These are phyloP conservation scores for Diarsia dahlii DNA, from an alignment of 2,888 invertebrate species.

Conservation along the genomic window DNA sequence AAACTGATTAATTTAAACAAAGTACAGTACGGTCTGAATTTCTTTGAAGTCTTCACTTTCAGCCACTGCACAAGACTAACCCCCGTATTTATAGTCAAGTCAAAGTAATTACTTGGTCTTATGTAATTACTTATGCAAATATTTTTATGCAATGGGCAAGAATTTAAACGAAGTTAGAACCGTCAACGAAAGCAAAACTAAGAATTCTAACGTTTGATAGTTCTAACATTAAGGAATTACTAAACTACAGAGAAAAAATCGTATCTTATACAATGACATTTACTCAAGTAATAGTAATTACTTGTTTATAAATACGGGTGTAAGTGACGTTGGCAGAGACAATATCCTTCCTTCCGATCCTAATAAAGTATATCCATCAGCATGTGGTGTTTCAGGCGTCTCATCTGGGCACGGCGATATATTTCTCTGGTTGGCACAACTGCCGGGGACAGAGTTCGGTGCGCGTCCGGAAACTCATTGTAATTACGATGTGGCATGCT, in stretches of 20 bases:
- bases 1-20: neutral
- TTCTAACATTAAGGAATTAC: too few species aligned
- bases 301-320: too few species aligned
- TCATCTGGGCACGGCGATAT: conserved; percentile 74
- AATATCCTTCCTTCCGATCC: conserved; percentile 5
- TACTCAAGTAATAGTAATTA: too few species aligned
- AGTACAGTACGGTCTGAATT: neutral
- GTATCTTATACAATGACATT: too few species aligned
- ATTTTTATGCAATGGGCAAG: too few species aligned
- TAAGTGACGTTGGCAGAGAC: neutral
- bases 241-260: too few species aligned
- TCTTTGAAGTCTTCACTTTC: neutral
- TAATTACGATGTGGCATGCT: conserved; percentile 67
- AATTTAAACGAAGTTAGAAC: too few species aligned
- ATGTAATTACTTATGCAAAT: too few species aligned
- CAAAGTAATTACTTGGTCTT: too few species aligned
- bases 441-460: conserved; percentile 60
- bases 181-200: too few species aligned
- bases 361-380: neutral
- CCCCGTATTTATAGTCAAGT: too few species aligned
- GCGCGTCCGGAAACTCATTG: conserved; percentile 66
- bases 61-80: neutral
- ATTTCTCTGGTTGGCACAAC: conserved; percentile 74
- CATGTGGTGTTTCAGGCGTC: conserved; percentile 57
- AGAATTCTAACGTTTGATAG: too few species aligned